Conservation (phyloP, 2,888 invertebrate genomes). For the Sphinx pinastri region DNA sequence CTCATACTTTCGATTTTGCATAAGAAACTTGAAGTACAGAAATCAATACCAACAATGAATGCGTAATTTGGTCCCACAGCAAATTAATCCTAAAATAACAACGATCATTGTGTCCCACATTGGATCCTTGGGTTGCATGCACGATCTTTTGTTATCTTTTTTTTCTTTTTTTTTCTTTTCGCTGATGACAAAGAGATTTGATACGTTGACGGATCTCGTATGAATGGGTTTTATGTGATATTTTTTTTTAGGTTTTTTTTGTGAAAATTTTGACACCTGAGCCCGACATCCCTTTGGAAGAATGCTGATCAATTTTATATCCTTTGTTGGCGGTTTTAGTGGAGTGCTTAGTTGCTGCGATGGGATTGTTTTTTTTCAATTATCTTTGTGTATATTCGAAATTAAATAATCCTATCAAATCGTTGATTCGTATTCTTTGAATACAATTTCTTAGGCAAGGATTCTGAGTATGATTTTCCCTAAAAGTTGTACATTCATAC, state of each 20-base stretch:
- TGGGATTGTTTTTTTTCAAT: not conserved
- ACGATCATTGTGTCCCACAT: conserved; percentile 63
- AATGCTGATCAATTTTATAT: conserved; percentile 69
- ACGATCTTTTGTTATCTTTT: conserved; percentile 64
- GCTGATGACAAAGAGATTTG: conserved; percentile 62
- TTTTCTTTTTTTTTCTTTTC: conserved; percentile 52
- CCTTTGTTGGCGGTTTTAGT: conserved; percentile 49
- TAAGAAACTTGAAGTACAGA: conserved; percentile 1
- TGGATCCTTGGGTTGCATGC: conserved; percentile 75
- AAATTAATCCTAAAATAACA: conserved; percentile 75
- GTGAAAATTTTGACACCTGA: conserved; percentile 71
- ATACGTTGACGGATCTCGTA: conserved; percentile 73
- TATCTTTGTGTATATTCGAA: conserved; percentile 11
- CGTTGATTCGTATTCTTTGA: not conserved
- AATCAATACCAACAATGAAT: conserved; percentile 44
- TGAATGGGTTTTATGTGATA: conserved; percentile 64
- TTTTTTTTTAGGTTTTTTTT: conserved; percentile 50
- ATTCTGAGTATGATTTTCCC: too few species aligned
- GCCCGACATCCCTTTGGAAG: conserved; percentile 62
- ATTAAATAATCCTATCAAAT: conserved; percentile 32
- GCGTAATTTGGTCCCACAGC: conserved; percentile 57
- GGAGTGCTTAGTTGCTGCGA: conserved; percentile 26
- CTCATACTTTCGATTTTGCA: conserved; percentile 1
- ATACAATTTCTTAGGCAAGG: not conserved
- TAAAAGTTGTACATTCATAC: too few species aligned